phyloP scores from a whole-genome alignment of 35 echinoderm and acorn worm genomes.

The Lytechinus variegatus region DNA sequence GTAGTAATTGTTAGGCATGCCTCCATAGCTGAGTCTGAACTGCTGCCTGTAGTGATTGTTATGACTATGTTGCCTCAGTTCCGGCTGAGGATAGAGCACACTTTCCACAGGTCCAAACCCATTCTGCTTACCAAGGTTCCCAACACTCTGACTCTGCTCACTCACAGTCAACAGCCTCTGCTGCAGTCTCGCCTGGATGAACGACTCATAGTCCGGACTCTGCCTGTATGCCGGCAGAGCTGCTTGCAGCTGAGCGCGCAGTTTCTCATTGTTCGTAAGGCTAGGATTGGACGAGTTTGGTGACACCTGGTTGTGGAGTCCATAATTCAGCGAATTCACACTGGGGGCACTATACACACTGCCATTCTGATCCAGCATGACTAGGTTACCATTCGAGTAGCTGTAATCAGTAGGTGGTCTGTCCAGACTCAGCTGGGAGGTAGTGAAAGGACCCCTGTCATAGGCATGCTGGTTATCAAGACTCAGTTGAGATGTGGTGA shows the following conservation, averaged over 20 bases:
- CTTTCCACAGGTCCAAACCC: constrained; percentile 60
- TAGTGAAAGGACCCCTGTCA: constrained; percentile 65
- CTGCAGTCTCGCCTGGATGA: constrained; percentile 73
- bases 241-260: constrained; percentile 60
- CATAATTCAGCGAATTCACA: constrained; percentile 84
- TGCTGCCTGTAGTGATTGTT: constrained; percentile 66
- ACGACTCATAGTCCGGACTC: constrained; percentile 84
- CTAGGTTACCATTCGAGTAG: constrained; percentile 67
- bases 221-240: constrained; percentile 80
- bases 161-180: constrained; percentile 53
- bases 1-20: constrained; percentile 66
- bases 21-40: constrained; percentile 83
- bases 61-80: constrained; percentile 64
- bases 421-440: constrained; percentile 86
- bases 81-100: constrained; percentile 60
- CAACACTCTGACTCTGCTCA: constrained; percentile 87
- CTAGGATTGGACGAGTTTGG: constrained; percentile 87
- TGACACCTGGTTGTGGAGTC: constrained; percentile 64
- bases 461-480: constrained; percentile 65
- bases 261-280: constrained; percentile 79
- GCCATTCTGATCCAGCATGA: constrained; percentile 65
- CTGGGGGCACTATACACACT: constrained; percentile 84
- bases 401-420: constrained; percentile 70
- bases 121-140: constrained; percentile 63
- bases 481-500: constrained; percentile 74